Percentiles rank a stretch among this genome's conserved stretches.
Conservation (phyloP, 1,140 invertebrate species). For the Sipha flava region DNA sequence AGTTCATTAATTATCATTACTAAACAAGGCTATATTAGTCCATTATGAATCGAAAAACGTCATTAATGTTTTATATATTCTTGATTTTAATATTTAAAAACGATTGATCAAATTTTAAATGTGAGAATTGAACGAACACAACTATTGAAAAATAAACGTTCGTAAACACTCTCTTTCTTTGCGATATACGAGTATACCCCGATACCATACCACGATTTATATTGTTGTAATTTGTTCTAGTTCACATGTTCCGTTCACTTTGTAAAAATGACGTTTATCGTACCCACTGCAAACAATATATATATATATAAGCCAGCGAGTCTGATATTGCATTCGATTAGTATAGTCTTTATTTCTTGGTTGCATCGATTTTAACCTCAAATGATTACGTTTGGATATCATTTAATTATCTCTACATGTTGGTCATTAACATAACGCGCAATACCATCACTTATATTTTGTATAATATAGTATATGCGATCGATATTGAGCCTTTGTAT, state of each 20-base stretch:
- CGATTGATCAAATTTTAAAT: background rate
- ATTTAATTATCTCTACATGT: background rate
- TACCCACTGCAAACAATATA: too few species aligned
- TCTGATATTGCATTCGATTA: background rate
- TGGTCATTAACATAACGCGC: background rate
- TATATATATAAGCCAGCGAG: background rate
- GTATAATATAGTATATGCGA: too few species aligned
- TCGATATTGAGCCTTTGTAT: too few species aligned
- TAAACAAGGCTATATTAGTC: constrained; percentile 8
- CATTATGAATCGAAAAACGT: background rate
- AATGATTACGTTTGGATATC: background rate
- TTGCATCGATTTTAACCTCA: background rate
- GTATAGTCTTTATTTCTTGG: background rate
- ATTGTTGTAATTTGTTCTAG: background rate
- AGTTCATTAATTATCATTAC: background rate
- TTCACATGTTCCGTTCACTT: too few species aligned
- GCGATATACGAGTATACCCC: too few species aligned
- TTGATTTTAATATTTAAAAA: background rate
- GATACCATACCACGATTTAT: too few species aligned
- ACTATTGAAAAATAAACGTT: too few species aligned
- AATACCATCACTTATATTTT: background rate
- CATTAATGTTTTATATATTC: too few species aligned
- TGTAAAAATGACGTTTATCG: background rate
- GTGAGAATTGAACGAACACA: background rate
- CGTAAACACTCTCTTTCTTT: too few species aligned